Conservation (phyloP, 2,113 vertebrate genomes). For the Murina feae region DNA sequence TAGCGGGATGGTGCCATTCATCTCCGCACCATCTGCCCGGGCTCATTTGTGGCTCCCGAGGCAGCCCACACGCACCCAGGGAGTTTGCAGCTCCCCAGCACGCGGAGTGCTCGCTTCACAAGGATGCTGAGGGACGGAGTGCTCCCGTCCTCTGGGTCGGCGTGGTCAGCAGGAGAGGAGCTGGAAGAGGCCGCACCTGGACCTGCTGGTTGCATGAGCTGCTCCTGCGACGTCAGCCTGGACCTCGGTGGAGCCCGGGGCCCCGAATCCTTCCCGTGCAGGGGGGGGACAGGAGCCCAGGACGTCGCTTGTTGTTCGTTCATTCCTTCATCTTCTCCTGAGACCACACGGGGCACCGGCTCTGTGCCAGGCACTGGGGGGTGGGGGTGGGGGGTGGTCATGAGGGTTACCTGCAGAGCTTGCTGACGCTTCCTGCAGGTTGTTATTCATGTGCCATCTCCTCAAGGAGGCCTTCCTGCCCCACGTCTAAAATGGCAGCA, state of each 20-base stretch:
- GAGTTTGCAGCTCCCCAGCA: conserved; percentile 54
- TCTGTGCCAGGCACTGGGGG: fast-evolving
- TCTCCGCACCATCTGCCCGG: conserved; percentile 79
- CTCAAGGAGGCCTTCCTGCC: not conserved
- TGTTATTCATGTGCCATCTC: not conserved
- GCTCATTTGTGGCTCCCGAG: conserved; percentile 63
- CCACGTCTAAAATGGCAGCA: not conserved
- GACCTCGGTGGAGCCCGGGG: not conserved
- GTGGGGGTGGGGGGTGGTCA: no score
- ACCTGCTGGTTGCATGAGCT: not conserved
- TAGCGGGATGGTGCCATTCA: conserved; percentile 76
- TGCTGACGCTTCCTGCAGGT: not conserved
- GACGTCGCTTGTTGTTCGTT: no score
- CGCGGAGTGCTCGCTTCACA: not conserved
- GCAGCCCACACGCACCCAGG: conserved; percentile 49
- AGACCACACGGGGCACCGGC: fast-evolving
- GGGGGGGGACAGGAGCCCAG: not conserved
- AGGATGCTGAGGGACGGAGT: not conserved
- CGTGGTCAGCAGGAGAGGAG: not conserved
- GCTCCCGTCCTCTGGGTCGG: not conserved
- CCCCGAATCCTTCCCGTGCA: not conserved
- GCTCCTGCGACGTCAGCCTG: no score
- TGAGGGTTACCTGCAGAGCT: not conserved
- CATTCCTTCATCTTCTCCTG: not conserved
- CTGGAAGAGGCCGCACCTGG: not conserved